phyloP scores from a whole-genome alignment of 2,888 invertebrate genomes.

The Fragum whitleyi region DNA sequence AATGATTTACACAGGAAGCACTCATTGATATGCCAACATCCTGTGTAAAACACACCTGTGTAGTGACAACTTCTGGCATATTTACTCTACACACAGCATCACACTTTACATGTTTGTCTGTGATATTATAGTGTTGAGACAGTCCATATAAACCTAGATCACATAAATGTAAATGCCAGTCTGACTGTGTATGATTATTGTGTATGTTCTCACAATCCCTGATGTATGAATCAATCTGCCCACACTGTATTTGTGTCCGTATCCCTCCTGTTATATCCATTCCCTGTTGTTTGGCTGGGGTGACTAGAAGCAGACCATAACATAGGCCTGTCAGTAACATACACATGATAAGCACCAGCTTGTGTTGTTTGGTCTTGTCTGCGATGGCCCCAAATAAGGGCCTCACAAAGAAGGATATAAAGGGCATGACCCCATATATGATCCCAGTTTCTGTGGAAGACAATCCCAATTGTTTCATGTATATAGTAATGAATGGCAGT shows the following conservation, averaged over 20 bases:
- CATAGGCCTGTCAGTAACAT: constrained; percentile 91
- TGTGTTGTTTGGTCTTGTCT: constrained; percentile 92
- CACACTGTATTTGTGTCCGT: constrained; percentile 72
- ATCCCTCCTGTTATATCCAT: constrained; percentile 33
- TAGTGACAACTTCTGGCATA: constrained; percentile 34
- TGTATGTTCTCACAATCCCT: constrained; percentile 66
- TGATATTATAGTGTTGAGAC: constrained; percentile 24
- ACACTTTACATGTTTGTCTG: constrained; percentile 44
- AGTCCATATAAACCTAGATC: constrained; percentile 29
- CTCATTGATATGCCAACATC: constrained; percentile 36
- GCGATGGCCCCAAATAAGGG: constrained; percentile 92
- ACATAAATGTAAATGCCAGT: constrained; percentile 19
- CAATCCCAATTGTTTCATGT: constrained; percentile 91
- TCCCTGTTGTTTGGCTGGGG: constrained; percentile 74
- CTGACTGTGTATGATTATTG: background rate
- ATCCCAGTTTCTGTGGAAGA: constrained; percentile 91
- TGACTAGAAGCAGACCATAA: constrained; percentile 90
- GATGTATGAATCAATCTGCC: constrained; percentile 73
- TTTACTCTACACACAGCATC: constrained; percentile 49
- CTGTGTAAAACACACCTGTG: constrained; percentile 64
- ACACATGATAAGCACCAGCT: constrained; percentile 92
- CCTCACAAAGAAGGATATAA: constrained; percentile 92
- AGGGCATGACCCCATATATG: constrained; percentile 92
- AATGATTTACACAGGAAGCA: constrained; percentile 49
- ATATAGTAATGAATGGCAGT: constrained; percentile 92